phyloP scores from a whole-genome alignment of 2,113 vertebrate species.

The Phalacrocorax brasilianus region DNA sequence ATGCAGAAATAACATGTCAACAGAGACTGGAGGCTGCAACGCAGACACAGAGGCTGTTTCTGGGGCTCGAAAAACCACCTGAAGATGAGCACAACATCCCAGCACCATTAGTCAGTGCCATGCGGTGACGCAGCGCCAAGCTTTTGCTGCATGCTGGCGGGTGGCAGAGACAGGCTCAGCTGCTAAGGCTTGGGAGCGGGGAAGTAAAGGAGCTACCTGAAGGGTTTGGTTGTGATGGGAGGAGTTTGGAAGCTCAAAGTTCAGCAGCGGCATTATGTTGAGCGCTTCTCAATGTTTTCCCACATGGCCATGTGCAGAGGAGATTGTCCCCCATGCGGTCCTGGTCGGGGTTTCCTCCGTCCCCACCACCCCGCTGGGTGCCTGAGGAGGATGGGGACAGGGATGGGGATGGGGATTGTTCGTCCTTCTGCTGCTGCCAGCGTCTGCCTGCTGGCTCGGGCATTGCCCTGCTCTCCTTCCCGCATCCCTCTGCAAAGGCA shows the following conservation, averaged over 20 bases:
- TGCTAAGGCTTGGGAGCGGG: not conserved
- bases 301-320: rapidly evolving
- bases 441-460: rapidly evolving
- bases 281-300: not conserved
- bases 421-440: not conserved
- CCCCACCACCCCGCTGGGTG: rapidly evolving
- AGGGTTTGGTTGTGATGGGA: not conserved
- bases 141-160: not conserved
- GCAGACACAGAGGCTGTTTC: not conserved
- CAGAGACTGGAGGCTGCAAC: not conserved
- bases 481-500: not conserved
- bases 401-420: not conserved
- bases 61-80: not conserved
- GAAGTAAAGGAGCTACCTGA: rapidly evolving
- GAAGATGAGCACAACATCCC: not conserved
- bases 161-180: not conserved
- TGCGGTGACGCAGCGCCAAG: not conserved
- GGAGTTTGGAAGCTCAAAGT: not conserved
- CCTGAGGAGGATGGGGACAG: not conserved
- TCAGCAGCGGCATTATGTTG: rapidly evolving
- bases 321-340: rapidly evolving
- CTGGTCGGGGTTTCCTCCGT: not conserved
- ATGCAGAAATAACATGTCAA: not conserved
- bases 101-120: rapidly evolving
- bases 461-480: not conserved